Evolutionary conservation across 2,113 vertebrate genomes (phyloP).

Genomic region (Tor tambroides): DNA sequence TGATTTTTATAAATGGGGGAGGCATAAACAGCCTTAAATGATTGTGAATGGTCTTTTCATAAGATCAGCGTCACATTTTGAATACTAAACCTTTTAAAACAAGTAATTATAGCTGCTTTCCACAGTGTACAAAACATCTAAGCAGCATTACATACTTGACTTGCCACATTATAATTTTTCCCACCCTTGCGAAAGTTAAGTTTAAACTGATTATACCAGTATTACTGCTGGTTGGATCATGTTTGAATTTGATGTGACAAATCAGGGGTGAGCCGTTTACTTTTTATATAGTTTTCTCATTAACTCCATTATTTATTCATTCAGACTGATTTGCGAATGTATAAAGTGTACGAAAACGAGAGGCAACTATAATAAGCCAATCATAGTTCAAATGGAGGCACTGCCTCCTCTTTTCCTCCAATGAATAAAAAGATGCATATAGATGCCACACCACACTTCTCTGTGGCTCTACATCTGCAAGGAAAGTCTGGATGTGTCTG

Average conservation of each 20-base stretch:
- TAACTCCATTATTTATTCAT: no score
- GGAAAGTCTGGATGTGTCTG: neutral
- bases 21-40: neutral
- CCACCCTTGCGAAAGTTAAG: no score
- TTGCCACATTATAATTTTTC: neutral
- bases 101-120: neutral
- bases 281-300: no score
- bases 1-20: constrained; percentile 8
- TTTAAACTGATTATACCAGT: neutral
- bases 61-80: neutral
- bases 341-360: neutral
- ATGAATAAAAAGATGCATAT: no score
- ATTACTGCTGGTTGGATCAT: neutral
- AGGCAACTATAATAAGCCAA: neutral
- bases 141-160: neutral
- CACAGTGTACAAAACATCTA: neutral
- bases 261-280: no score
- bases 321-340: no score
- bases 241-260: no score
- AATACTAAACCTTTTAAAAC: neutral
- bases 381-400: no score
- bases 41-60: neutral
- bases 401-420: no score
- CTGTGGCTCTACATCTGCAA: neutral
- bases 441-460: no score